Percentiles rank a stretch among this genome's conserved stretches.
phyloP scores from a whole-genome alignment of 2,113 vertebrate genomes.

The Mobula birostris region DNA sequence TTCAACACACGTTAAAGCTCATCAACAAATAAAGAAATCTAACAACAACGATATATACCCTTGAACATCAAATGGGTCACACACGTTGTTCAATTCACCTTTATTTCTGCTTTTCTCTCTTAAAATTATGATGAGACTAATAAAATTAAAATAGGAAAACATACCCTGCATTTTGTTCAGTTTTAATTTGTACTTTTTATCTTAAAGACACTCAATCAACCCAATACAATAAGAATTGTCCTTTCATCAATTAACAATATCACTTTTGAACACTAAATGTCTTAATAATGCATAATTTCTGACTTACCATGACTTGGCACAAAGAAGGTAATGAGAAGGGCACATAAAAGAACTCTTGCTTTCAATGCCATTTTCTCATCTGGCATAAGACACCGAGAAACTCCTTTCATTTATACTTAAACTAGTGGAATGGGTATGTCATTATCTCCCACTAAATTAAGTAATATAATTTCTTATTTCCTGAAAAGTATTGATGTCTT shows the following conservation, averaged over 20 bases:
- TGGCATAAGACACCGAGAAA: not conserved
- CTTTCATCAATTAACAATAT: not conserved
- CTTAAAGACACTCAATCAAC: not conserved
- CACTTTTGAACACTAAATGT: not conserved
- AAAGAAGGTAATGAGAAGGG: not conserved
- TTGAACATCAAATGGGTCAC: not conserved
- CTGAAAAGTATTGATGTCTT: too few species aligned
- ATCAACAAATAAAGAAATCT: not conserved
- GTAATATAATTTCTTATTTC: constrained; percentile 2
- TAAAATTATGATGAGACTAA: not conserved
- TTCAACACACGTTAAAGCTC: not conserved
- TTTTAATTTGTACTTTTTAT: not conserved
- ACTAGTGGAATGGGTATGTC: not conserved
- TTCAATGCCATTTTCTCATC: not conserved
- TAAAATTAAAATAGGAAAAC: not conserved
- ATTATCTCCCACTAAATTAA: not conserved
- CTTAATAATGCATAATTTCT: not conserved
- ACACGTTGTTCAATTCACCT: not conserved
- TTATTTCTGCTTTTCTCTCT: not conserved
- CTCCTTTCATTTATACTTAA: not conserved
- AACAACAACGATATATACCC: not conserved
- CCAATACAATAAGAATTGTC: not conserved
- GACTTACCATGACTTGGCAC: not conserved
- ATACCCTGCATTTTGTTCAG: not conserved
- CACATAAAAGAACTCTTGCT: not conserved